phyloP scores from a whole-genome alignment of 2,888 invertebrate genomes.

The Hyalella azteca region DNA sequence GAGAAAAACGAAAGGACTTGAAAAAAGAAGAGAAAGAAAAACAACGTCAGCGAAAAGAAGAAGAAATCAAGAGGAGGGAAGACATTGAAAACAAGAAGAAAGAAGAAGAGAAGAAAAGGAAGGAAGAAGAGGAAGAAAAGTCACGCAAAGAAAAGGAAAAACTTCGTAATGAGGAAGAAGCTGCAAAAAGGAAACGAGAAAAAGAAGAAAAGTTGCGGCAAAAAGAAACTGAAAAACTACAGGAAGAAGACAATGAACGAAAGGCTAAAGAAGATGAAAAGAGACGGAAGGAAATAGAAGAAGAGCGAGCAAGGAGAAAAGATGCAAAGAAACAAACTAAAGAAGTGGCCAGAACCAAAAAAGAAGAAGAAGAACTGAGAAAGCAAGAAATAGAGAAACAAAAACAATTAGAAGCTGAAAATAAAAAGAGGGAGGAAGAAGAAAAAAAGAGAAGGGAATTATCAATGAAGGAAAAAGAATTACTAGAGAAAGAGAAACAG shows the following conservation, averaged over 20 bases:
- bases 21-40: not conserved
- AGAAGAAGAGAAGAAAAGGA: not conserved
- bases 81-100: not conserved
- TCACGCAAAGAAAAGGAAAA: not conserved
- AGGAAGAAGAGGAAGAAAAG: not conserved
- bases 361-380: not conserved
- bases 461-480: conserved; percentile 19
- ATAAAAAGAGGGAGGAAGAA: not conserved
- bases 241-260: conserved; percentile 24
- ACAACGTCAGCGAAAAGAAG: not conserved
- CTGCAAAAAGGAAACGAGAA: not conserved
- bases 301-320: conserved; percentile 23
- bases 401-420: not conserved
- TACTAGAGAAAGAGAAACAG: conserved; percentile 4
- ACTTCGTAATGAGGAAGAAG: not conserved
- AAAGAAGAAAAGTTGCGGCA: not conserved
- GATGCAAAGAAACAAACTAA: conserved; percentile 15
- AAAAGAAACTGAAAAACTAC: not conserved
- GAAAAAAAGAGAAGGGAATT: not conserved
- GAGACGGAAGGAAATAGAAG: conserved; percentile 9
- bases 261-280: conserved; percentile 17
- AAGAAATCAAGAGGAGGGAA: not conserved
- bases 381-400: not conserved
- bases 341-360: not conserved
- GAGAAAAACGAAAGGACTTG: not conserved